Evolutionary conservation across 2,797 vertebrate genomes (phyloP), one percentile per base, ranked within the genome.

Genomic region (Lithobates pipiens): DNA sequence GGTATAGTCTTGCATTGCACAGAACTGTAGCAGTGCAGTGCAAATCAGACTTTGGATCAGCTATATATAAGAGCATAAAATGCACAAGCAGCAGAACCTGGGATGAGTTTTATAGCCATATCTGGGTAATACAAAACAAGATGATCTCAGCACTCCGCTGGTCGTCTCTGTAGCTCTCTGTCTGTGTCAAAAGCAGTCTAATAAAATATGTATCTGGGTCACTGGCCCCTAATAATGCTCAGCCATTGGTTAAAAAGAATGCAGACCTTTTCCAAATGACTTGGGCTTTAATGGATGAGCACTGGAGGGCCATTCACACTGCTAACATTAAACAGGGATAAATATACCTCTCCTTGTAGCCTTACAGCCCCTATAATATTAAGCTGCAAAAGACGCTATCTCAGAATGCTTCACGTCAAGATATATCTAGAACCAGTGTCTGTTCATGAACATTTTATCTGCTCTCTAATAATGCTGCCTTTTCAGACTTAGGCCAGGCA

Each of bases 171-270:
- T 71, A 71, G 76, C 69, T 72, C 68, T 85, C 25, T 85, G 42
- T 71, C 69, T 79, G 36, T 85, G 76, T 85, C 69, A 61, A 61
- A 39, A 15, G 42, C 72, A 42, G 44, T 50, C 69, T 21, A 61
- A 73, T 85, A 46, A 78, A 73, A 84, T 84, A 84, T 84, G 83
- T 65, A 84, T 78, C 76, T 84, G 76, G 83, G 83, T 84, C 83
- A 73, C 34, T 77, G 68, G 32, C 69, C 42, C 29, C 54, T 63
- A 61, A 50, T 84, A 71, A 29, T 25, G 76, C 36, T 78, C 68
- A 78, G 44, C 25, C 61, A 54, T 54, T 54, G 72, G 39, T 36
- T 68, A 36, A 54, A 39, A 82, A 42, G 67, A 76, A 50, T 54
- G 3, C 73, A 76, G 42, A 83, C 36, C 81, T 83, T 68, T 76